Conservation (phyloP, 2,113 vertebrate species). For the Cyprinus carpio region DNA sequence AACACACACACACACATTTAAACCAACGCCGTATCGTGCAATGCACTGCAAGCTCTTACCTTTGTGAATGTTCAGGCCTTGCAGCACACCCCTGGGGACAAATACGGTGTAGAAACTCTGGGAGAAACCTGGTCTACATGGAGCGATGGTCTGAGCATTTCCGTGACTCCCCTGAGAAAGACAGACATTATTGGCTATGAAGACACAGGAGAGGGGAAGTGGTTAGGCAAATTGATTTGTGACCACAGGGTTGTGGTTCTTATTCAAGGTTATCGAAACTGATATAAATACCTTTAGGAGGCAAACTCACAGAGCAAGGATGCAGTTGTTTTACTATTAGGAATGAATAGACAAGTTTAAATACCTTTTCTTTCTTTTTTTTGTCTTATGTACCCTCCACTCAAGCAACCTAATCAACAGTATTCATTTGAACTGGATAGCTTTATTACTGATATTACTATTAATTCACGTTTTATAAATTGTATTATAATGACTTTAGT, state of each 20-base stretch:
- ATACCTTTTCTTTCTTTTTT: background rate
- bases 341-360: background rate
- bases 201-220: slow-evolving; percentile 49
- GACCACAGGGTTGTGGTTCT: slow-evolving; percentile 56
- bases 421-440: background rate
- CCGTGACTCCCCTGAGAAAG: slow-evolving; percentile 72
- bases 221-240: slow-evolving; percentile 61
- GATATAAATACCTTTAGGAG: slow-evolving; percentile 13
- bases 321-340: background rate
- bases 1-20: background rate
- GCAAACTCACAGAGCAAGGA: slow-evolving; percentile 23
- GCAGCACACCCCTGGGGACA: slow-evolving; percentile 75
- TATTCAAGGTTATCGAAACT: slow-evolving; percentile 49
- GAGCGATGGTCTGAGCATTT: slow-evolving; percentile 65
- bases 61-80: slow-evolving; percentile 76
- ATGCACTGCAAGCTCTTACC: slow-evolving; percentile 68
- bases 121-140: slow-evolving; percentile 79
- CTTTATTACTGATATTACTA: background rate
- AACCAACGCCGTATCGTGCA: slow-evolving; percentile 31
- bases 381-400: background rate
- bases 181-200: slow-evolving; percentile 60
- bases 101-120: slow-evolving; percentile 81
- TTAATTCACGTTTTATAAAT: background rate
- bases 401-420: background rate
- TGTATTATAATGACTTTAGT: background rate